phyloP scores from a whole-genome alignment of 2,113 vertebrate species.

The Malaclemys terrapin region DNA sequence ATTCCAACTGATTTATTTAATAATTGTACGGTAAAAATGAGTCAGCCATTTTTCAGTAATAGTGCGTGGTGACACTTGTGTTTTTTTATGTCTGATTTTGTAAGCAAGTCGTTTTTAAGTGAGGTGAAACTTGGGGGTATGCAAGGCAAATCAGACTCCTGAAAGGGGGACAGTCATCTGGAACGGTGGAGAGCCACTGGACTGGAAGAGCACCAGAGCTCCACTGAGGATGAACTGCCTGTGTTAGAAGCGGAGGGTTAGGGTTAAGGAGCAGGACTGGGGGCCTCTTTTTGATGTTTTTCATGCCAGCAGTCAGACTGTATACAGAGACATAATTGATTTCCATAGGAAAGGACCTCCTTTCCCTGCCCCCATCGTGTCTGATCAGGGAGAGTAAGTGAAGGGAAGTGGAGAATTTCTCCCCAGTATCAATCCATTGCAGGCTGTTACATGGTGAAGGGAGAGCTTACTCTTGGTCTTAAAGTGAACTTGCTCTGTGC shows the following conservation, averaged over 20 bases:
- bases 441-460: not conserved
- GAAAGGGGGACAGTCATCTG: no score
- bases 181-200: no score
- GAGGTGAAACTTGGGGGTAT: no score
- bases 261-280: not conserved
- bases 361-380: not conserved
- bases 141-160: no score
- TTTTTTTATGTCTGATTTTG: no score
- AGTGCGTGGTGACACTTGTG: no score
- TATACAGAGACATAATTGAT: accelerated
- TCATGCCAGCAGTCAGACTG: not conserved
- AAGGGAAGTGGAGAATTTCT: not conserved
- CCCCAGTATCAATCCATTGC: not conserved
- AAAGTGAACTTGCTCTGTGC: not conserved
- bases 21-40: no score
- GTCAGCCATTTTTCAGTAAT: no score
- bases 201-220: not conserved
- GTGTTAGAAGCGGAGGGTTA: not conserved
- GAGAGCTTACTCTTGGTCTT: not conserved
- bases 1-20: no score
- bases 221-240: not conserved
- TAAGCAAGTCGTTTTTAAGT: no score
- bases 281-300: not conserved
- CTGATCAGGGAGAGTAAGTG: not conserved
- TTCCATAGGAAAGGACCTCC: accelerated